Evolutionary conservation across 2,888 invertebrate species (phyloP).

Genomic region (Xylocampa areola): DNA sequence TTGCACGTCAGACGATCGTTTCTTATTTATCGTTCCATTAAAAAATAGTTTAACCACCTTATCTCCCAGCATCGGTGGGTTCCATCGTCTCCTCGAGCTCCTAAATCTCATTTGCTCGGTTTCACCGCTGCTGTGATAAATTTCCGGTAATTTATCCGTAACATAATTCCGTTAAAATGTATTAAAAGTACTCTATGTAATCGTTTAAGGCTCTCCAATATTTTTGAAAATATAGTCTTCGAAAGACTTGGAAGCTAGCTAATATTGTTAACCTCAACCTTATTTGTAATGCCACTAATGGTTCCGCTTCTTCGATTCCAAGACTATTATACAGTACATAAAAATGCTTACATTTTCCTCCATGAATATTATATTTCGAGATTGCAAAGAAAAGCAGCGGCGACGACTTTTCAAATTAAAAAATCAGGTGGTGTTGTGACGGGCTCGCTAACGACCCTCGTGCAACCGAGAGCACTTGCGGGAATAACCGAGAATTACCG

Average conservation of each 20-base stretch:
- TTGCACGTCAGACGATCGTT: conserved; percentile 41
- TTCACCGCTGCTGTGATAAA: conserved; percentile 51
- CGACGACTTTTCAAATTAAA: conserved; percentile 64
- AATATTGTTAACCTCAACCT: neutral
- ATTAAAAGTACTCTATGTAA: conserved; percentile 28
- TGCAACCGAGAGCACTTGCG: conserved; percentile 63
- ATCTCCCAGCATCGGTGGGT: conserved; percentile 36
- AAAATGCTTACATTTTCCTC: conserved; percentile 18
- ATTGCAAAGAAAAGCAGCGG: conserved; percentile 48
- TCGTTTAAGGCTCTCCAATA: neutral
- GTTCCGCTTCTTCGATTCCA: neutral
- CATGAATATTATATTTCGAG: conserved; percentile 27
- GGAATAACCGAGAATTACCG: conserved; percentile 67
- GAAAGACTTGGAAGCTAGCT: neutral
- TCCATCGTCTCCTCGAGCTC: conserved; percentile 36
- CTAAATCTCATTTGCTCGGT: conserved; percentile 59
- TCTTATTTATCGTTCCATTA: conserved; percentile 58
- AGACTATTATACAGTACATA: neutral
- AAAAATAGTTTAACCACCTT: conserved; percentile 56
- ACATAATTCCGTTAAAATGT: conserved; percentile 45
- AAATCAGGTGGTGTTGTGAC: conserved; percentile 63
- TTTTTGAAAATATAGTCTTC: too few species aligned
- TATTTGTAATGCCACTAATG: neutral
- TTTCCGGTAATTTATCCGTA: conserved; percentile 55
- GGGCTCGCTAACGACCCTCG: conserved; percentile 67